These are phyloP conservation scores for Shargacucullia verbasci DNA, from an alignment of 2,888 invertebrate species.

Conservation along the genomic window DNA sequence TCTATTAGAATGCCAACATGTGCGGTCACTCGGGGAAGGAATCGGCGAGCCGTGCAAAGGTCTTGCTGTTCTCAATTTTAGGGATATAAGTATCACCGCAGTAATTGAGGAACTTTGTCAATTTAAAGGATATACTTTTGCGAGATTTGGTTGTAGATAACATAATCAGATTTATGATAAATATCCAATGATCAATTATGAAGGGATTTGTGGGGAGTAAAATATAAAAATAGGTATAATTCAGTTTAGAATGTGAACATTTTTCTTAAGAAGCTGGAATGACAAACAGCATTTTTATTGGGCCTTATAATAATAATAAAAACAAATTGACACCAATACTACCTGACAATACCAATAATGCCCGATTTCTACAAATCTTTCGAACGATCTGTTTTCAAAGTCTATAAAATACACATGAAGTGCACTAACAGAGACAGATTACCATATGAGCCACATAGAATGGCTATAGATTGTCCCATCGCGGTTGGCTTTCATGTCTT, in stretches of 20 bases:
- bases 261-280: too few species aligned
- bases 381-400: neutral
- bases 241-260: too few species aligned
- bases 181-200: too few species aligned
- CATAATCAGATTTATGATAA: too few species aligned
- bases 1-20: conserved; percentile 72
- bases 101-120: neutral
- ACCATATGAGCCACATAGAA: neutral
- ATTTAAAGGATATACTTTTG: too few species aligned
- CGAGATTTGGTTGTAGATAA: too few species aligned
- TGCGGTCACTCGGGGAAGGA: conserved; percentile 65
- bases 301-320: too few species aligned
- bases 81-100: neutral
- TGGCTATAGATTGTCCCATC: neutral
- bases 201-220: too few species aligned
- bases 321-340: too few species aligned
- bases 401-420: neutral
- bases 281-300: too few species aligned
- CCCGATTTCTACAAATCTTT: neutral
- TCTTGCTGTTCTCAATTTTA: conserved; percentile 29
- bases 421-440: conserved; percentile 3
- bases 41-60: conserved; percentile 59
- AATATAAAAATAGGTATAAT: too few species aligned
- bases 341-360: neutral
- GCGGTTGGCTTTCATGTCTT: neutral